These are phyloP conservation scores for Hormaphis cornu DNA, from an alignment of 1,140 invertebrate species.

Conservation along the genomic window DNA sequence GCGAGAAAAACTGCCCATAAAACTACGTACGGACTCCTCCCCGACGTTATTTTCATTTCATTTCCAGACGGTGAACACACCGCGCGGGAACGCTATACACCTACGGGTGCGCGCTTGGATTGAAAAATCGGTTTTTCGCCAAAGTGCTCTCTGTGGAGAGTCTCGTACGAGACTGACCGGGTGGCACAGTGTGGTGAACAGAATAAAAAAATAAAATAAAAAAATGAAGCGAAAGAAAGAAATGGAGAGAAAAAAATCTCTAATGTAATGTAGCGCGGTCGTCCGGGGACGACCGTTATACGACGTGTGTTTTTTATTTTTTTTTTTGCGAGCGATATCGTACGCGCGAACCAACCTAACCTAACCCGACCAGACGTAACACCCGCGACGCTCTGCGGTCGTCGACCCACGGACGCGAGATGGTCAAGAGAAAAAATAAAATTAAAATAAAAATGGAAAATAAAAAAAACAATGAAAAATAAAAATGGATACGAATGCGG, in stretches of 20 bases:
- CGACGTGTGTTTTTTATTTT: too few relatives aligned
- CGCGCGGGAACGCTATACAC: too few relatives aligned
- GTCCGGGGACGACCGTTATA: too few relatives aligned
- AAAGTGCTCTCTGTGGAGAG: constrained; percentile 31
- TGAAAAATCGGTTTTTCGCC: constrained; percentile 30
- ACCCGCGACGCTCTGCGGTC: too few relatives aligned
- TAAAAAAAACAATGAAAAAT: too few relatives aligned
- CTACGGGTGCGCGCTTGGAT: constrained; percentile 16
- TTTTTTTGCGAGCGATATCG: neutral
- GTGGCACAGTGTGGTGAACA: constrained; percentile 8
- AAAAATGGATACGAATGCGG: too few relatives aligned
- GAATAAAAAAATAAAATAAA: neutral
- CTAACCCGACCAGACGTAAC: neutral
- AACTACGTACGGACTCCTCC: constrained; percentile 4
- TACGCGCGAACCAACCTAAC: neutral
- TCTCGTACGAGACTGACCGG: constrained; percentile 13
- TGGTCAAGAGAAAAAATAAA: too few relatives aligned
- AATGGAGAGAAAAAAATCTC: neutral
- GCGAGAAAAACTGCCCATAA: constrained; percentile 16
- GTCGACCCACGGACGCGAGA: too few relatives aligned
- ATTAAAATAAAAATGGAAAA: too few relatives aligned
- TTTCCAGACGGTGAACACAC: neutral
- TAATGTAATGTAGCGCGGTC: neutral
- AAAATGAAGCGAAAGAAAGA: neutral
- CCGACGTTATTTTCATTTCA: constrained; percentile 27